These are phyloP conservation scores for Colaptes auratus DNA, from an alignment of 2,113 vertebrate species.

Conservation along the genomic window DNA sequence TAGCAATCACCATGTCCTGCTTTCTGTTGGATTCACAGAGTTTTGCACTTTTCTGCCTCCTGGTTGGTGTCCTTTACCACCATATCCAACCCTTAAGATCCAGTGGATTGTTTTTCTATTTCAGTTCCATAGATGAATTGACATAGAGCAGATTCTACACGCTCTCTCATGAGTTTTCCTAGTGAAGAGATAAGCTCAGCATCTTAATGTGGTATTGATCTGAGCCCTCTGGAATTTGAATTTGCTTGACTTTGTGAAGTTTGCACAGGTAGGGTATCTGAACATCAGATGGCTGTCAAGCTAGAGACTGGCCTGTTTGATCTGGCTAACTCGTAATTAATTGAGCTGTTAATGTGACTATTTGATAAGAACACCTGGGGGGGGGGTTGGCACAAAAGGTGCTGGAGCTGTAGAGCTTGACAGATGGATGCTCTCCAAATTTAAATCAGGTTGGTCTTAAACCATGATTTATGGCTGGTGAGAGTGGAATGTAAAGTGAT, in stretches of 20 bases:
- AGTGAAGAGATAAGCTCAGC: constrained; percentile 5
- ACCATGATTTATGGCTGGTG: constrained; percentile 59
- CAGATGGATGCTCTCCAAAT: constrained; percentile 59
- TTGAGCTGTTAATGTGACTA: constrained; percentile 68
- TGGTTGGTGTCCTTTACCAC: neutral
- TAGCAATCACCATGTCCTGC: neutral
- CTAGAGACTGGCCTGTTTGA: constrained; percentile 61
- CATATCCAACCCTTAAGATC: neutral
- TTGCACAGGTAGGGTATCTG: constrained; percentile 62
- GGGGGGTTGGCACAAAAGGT: constrained; percentile 57
- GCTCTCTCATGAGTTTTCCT: neutral
- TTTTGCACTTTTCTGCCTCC: neutral
- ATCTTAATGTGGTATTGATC: constrained; percentile 70
- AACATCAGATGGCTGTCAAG: constrained; percentile 62
- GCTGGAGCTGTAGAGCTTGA: constrained; percentile 28
- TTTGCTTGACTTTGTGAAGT: constrained; percentile 66
- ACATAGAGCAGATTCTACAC: constrained; percentile 23
- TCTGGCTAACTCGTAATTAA: constrained; percentile 72
- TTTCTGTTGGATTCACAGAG: neutral
- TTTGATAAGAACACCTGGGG: constrained; percentile 66
- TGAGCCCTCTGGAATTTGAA: constrained; percentile 56
- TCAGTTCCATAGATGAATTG: constrained; percentile 4
- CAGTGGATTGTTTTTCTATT: constrained; percentile 23
- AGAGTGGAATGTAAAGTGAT: constrained; percentile 62
- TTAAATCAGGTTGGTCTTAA: constrained; percentile 57